Conservation (phyloP, 2,113 vertebrate species). For the Panthera uncia region DNA sequence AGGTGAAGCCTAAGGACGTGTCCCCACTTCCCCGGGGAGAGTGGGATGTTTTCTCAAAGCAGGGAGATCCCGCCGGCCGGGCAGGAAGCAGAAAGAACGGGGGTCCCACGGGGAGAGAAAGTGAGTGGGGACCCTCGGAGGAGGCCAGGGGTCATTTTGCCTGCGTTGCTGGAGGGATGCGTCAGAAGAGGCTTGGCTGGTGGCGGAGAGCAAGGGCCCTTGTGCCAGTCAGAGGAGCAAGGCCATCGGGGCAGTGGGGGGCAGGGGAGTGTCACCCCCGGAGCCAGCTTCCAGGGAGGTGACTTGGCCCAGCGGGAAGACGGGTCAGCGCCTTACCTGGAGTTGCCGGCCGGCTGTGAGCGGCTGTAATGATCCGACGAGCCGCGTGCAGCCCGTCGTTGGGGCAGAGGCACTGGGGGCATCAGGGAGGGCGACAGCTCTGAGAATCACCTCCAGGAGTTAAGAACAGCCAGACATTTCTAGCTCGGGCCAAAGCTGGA, state of each 20-base stretch:
- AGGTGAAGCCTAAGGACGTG: neutral
- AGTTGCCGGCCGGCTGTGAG: accelerated
- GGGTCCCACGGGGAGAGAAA: neutral
- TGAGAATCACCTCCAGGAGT: neutral
- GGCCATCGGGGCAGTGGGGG: neutral
- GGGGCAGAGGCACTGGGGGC: neutral
- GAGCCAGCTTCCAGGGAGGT: accelerated
- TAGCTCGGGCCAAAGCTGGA: too few relatives aligned
- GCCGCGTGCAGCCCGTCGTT: accelerated
- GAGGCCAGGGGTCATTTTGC: accelerated
- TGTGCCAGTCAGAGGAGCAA: neutral
- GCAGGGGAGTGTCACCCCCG: neutral
- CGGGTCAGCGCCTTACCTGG: neutral
- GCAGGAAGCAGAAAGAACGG: accelerated
- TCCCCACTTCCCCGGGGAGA: too few relatives aligned
- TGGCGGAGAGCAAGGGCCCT: neutral
- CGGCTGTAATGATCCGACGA: too few relatives aligned
- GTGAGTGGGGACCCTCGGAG: neutral
- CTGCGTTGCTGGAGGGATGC: neutral
- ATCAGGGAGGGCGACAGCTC: too few relatives aligned
- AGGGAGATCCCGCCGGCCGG: too few relatives aligned
- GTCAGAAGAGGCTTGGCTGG: accelerated
- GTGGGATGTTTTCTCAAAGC: neutral
- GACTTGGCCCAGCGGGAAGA: neutral
- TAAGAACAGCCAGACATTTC: neutral